phyloP scores from a whole-genome alignment of 2,113 vertebrate genomes.

The Progne subis region DNA sequence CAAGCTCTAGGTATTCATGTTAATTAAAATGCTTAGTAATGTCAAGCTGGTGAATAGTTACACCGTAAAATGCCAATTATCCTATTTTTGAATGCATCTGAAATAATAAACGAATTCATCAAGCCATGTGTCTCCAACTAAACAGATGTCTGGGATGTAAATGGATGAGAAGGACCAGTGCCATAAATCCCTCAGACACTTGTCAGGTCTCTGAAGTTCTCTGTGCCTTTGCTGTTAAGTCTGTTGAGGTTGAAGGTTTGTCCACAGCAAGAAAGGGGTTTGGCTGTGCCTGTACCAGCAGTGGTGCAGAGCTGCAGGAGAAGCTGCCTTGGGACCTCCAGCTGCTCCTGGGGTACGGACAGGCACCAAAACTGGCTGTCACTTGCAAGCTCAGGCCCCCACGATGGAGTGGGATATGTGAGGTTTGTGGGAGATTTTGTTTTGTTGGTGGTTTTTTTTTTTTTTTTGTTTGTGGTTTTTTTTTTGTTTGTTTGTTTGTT shows the following conservation, averaged over 20 bases:
- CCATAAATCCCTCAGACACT: neutral
- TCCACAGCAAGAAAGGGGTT: neutral
- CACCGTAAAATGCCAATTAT: constrained; percentile 42
- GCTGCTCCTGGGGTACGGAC: neutral
- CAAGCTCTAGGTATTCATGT: neutral
- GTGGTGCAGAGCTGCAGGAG: neutral
- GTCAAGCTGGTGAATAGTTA: constrained; percentile 14
- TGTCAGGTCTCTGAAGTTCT: neutral
- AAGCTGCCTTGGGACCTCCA: neutral
- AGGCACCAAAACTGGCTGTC: neutral
- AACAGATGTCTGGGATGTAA: neutral
- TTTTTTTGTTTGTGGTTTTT: too few species aligned
- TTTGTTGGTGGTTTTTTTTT: too few species aligned
- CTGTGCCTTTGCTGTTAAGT: neutral
- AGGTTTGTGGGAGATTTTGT: neutral
- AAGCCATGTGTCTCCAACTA: neutral
- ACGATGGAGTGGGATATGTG: rapidly evolving
- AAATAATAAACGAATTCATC: neutral
- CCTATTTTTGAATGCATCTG: constrained; percentile 18
- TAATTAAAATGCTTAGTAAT: constrained; percentile 32
- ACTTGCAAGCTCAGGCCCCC: neutral
- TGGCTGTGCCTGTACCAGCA: neutral
- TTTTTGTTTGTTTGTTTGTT: too few species aligned
- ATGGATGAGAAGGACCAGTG: neutral
- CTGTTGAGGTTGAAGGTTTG: neutral